Conservation (phyloP, 2,797 vertebrate species). For the Clarias fuscus region DNA sequence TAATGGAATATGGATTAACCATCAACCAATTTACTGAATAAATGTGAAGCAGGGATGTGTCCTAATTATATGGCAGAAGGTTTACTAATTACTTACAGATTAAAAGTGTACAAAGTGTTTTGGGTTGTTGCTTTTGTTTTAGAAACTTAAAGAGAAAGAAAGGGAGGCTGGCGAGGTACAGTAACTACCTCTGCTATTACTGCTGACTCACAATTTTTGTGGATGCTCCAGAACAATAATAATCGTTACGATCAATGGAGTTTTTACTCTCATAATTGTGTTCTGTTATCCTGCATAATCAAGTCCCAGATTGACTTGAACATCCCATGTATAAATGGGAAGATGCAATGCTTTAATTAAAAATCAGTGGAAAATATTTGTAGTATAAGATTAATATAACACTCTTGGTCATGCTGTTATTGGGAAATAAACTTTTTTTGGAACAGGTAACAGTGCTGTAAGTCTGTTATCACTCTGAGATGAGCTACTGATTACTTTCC, state of each 20-base stretch:
- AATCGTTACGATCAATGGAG: no score
- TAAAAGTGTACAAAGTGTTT: not conserved
- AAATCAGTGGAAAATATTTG: not conserved
- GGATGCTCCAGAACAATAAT: not conserved
- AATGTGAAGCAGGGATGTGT: not conserved
- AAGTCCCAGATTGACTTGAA: no score
- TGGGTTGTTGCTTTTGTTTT: not conserved
- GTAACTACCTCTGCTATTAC: not conserved
- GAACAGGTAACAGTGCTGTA: not conserved
- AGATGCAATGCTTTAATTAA: not conserved
- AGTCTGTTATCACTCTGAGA: not conserved
- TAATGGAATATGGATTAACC: conserved; percentile 29
- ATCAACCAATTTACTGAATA: not conserved
- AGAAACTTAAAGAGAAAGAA: no score
- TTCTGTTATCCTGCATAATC: no score
- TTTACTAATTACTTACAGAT: not conserved
- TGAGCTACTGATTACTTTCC: not conserved
- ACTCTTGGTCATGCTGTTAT: not conserved
- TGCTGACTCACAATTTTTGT: not conserved
- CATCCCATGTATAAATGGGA: not conserved
- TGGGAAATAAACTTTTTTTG: not conserved
- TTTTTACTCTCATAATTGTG: no score
- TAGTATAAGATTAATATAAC: not conserved
- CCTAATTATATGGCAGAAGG: not conserved
- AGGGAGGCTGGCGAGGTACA: not conserved